Evolutionary conservation across 2,888 invertebrate genomes (phyloP).

Genomic region (Nomada fabriciana): DNA sequence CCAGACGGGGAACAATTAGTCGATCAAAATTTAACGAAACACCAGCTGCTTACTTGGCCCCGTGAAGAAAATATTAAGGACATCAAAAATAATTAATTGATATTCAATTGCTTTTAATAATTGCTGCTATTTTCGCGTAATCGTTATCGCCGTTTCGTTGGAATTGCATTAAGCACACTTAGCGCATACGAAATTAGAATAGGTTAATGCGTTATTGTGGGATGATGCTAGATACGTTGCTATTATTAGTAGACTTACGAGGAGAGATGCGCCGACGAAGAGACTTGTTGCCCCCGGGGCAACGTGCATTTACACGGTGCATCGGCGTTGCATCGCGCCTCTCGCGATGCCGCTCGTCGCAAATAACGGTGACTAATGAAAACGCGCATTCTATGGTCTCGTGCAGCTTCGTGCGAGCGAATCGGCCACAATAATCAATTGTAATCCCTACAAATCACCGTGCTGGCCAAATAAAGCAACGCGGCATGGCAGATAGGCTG

Average conservation of each 20-base stretch:
- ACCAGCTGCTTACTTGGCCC: too few relatives aligned
- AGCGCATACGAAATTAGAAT: conserved; percentile 36
- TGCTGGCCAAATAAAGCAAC: conserved; percentile 30
- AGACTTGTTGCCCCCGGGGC: conserved; percentile 44
- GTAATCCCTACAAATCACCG: conserved; percentile 54
- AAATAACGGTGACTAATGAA: conserved; percentile 73
- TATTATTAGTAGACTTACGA: conserved; percentile 52
- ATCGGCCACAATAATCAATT: conserved; percentile 55
- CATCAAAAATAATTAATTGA: too few relatives aligned
- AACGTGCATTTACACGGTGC: conserved; percentile 65
- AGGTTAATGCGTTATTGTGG: conserved; percentile 45
- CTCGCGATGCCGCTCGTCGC: conserved; percentile 57
- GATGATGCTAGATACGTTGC: conserved; percentile 34
- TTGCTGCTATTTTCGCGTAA: not conserved
- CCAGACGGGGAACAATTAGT: too few relatives aligned
- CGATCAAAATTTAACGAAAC: too few relatives aligned
- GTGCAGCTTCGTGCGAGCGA: conserved; percentile 28
- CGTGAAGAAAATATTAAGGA: not conserved
- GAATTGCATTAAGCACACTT: conserved; percentile 27
- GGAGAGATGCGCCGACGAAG: conserved; percentile 40
- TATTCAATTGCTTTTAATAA: too few relatives aligned
- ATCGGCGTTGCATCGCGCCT: conserved; percentile 58
- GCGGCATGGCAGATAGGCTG: conserved; percentile 2
- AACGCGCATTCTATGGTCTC: conserved; percentile 57
- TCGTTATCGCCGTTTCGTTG: conserved; percentile 10